Percentiles rank a stretch among this genome's conserved stretches.
phyloP scores from a whole-genome alignment of 2,888 invertebrate genomes.

The Dryobotodes eremita region DNA sequence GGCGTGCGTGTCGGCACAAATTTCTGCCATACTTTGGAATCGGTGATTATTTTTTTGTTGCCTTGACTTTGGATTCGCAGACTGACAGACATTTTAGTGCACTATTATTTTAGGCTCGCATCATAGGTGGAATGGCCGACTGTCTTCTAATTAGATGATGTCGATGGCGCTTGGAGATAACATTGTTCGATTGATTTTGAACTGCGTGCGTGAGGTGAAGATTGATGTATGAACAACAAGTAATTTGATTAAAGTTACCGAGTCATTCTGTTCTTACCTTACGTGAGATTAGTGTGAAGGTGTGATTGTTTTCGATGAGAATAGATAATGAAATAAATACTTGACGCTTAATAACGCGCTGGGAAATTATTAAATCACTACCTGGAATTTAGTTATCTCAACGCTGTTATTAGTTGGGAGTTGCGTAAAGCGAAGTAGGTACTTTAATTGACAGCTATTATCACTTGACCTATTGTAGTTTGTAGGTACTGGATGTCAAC shows the following conservation, averaged over 20 bases:
- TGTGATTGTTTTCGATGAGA: conserved; percentile 42
- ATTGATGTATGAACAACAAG: conserved; percentile 50
- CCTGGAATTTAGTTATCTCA: conserved; percentile 24
- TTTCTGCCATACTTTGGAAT: conserved; percentile 90
- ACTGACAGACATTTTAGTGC: conserved; percentile 86
- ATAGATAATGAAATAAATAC: conserved; percentile 51
- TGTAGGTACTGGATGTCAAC: not conserved
- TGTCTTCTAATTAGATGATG: conserved; percentile 79
- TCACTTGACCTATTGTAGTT: conserved; percentile 15
- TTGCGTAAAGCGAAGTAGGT: conserved; percentile 37
- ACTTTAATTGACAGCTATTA: conserved; percentile 39
- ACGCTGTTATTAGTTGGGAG: conserved; percentile 31
- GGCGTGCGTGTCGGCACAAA: conserved; percentile 90
- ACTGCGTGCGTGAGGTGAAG: conserved; percentile 57
- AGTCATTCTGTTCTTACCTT: conserved; percentile 32
- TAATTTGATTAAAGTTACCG: conserved; percentile 51
- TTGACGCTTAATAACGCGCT: conserved; percentile 38
- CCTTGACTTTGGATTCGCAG: conserved; percentile 87
- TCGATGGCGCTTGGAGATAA: conserved; percentile 74
- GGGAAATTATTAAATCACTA: conserved; percentile 31
- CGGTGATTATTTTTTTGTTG: conserved; percentile 89
- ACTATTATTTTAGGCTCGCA: conserved; percentile 80
- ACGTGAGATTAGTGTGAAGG: conserved; percentile 23
- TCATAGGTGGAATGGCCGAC: conserved; percentile 78
- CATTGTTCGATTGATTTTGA: conserved; percentile 63